Base-by-base conservation (phyloP, 2,888 invertebrate genomes). In the Drosophila testacea region DNA sequence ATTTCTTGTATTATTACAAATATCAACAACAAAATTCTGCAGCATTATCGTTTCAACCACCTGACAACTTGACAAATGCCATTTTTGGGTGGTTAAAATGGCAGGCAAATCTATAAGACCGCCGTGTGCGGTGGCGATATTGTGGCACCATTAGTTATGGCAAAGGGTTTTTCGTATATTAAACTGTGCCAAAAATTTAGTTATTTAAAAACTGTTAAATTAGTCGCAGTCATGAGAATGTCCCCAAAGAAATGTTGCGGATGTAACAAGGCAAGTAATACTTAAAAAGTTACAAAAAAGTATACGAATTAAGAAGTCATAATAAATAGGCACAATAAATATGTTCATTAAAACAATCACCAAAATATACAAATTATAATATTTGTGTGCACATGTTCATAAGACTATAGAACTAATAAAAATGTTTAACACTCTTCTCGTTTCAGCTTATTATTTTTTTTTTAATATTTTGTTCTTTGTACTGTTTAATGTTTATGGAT, bases 21-120 rank as follows among this genome's bases (percentile, higher is more conserved):
- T 62, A 56, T 65, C 61, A 59, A 55, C 60, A 64, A 28, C 51
- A 57, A 69, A 74, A 63, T 75, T 57, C 51, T 57, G 68, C 27
- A 60, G 39, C 56, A 61, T 63, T 77, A 70, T 73, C 79, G 78
- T 84, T 83, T 22, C 44, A 51, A 56, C 69, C 87, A 83, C 83
- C 84, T 83, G 87, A 73, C 73, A 73, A 71, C 62, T 27, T 57
- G 48, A 32, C 55, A 60, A 70, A 67, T 59, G 62, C 48, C 66
- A 65, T 41, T 56, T 42, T 64, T 50, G 52, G 11, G 39, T 38
- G 44, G 11, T 42, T 34, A 11, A 42, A 32, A 38, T 4, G 41
- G 13, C n/a, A 32, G 9, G 9, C 32, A 32, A 32, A 32, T 32
- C 32, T 32, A 6, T 32, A 1, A 28, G 30, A 59, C 28, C n/a